These are phyloP conservation scores for Drosophila kanekoi DNA, from an alignment of 2,888 invertebrate genomes.

Conservation along the genomic window DNA sequence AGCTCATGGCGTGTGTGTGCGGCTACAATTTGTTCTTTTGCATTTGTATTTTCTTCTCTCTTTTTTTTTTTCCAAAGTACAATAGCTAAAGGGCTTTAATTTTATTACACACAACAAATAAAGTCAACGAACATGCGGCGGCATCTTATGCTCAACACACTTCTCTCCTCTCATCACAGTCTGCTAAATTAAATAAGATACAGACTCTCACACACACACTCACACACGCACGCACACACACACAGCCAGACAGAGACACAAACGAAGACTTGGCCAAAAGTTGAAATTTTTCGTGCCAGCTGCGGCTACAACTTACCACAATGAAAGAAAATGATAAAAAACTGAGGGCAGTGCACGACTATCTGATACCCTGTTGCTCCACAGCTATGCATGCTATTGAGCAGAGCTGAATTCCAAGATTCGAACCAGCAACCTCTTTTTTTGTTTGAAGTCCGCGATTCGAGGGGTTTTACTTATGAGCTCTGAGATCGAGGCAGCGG, in stretches of 20 bases:
- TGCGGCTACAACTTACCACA: conserved; percentile 74
- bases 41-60: conserved; percentile 21
- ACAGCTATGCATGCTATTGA: no score
- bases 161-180: conserved; percentile 7
- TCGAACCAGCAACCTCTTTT: no score
- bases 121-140: conserved; percentile 78
- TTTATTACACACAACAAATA: conserved; percentile 80
- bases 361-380: conserved; percentile 9
- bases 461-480: no score
- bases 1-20: conserved; percentile 14
- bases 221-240: conserved; percentile 4
- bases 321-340: conserved; percentile 14
- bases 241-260: conserved; percentile 8
- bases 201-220: conserved; percentile 28
- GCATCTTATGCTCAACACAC: conserved; percentile 22
- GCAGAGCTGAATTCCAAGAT: no score
- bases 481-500: no score
- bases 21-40: conserved; percentile 66
- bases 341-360: background rate
- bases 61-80: conserved; percentile 56
- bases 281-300: conserved; percentile 72
- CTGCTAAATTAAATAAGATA: conserved; percentile 73
- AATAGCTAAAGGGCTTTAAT: conserved; percentile 81
- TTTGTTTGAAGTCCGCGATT: no score
- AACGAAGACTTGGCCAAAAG: conserved; percentile 51